Evolutionary conservation across 2,888 invertebrate genomes (phyloP).

Genomic region (Rhagonycha fulva): DNA sequence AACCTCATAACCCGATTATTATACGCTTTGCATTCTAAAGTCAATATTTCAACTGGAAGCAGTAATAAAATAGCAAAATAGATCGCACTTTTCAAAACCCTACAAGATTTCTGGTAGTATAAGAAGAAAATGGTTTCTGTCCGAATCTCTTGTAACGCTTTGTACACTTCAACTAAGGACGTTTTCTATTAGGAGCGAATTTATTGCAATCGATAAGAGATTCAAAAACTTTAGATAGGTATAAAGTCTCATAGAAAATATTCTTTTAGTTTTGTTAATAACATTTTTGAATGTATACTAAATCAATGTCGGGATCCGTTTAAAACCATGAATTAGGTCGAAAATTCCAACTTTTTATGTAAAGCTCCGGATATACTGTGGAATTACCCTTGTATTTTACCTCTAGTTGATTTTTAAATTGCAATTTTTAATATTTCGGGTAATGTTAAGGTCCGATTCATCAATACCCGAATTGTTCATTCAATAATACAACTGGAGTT

Average conservation of each 20-base stretch:
- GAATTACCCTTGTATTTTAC: neutral
- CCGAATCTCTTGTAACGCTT: slow-evolving; percentile 22
- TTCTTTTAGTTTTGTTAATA: neutral
- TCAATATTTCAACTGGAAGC: neutral
- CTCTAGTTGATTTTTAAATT: neutral
- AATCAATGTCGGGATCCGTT: neutral
- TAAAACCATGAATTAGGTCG: neutral
- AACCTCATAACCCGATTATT: neutral
- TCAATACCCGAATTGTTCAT: neutral
- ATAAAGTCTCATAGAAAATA: neutral
- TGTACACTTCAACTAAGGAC: slow-evolving; percentile 18
- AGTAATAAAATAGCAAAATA: slow-evolving; percentile 12
- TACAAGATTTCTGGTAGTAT: slow-evolving; percentile 8
- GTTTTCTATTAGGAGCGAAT: slow-evolving; percentile 17
- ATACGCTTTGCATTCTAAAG: neutral
- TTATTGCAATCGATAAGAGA: slow-evolving; percentile 7
- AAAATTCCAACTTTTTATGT: neutral
- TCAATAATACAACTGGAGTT: neutral
- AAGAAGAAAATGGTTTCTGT: slow-evolving; percentile 13
- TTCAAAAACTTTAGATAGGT: neutral
- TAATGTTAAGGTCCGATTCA: too few relatives aligned
- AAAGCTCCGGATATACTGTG: neutral
- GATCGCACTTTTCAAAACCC: slow-evolving; percentile 10
- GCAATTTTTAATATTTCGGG: neutral
- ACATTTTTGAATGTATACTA: neutral